phyloP scores from a whole-genome alignment of 2,113 vertebrate species.

The Cochlearius cochlearius region DNA sequence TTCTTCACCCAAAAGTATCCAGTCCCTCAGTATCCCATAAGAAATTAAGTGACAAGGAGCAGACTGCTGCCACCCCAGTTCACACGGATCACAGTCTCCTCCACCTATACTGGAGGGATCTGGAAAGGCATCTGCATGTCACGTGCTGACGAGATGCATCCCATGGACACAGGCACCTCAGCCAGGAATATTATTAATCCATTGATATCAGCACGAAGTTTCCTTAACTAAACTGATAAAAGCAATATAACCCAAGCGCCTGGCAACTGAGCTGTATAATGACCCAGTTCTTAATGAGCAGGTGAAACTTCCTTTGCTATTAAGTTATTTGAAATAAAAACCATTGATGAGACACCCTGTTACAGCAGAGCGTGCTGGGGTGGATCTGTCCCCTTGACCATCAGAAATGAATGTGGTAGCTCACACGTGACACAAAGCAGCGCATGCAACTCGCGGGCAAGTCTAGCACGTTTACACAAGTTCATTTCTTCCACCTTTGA shows the following conservation, averaged over 20 bases:
- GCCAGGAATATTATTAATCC: background rate
- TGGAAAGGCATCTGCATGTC: background rate
- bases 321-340: background rate
- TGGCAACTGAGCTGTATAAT: background rate
- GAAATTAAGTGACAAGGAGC: background rate
- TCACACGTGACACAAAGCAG: background rate
- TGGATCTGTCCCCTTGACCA: background rate
- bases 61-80: background rate
- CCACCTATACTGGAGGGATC: background rate
- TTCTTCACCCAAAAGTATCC: background rate
- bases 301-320: background rate
- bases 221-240: background rate
- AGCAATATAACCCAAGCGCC: background rate
- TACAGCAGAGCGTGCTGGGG: background rate
- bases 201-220: background rate
- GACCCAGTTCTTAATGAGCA: background rate
- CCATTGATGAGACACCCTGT: background rate
- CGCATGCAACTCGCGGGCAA: background rate
- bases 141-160: background rate
- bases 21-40: background rate
- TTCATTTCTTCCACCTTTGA: background rate
- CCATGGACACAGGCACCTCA: background rate
- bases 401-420: background rate
- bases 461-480: accelerated
- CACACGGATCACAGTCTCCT: background rate